Percentiles rank a stretch among this genome's conserved stretches.
phyloP scores from a whole-genome alignment of 1,140 invertebrate genomes.

The Drosophila leontia region DNA sequence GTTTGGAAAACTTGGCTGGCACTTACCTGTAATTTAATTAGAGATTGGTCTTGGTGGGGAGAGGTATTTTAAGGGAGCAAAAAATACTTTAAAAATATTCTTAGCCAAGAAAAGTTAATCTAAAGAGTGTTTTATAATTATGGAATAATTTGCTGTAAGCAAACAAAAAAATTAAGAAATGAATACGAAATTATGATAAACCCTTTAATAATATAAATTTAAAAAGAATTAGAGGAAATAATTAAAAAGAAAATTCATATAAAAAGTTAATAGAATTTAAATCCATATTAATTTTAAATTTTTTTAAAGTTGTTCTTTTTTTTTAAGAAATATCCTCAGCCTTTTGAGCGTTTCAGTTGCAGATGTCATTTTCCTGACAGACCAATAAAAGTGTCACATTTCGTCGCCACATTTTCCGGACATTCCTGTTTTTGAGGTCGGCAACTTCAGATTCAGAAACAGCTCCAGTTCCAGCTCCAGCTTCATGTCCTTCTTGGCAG shows the following conservation, averaged over 20 bases:
- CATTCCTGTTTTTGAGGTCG: slow-evolving; percentile 43
- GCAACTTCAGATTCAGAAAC: slow-evolving; percentile 13
- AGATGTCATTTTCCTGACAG: slow-evolving; percentile 45
- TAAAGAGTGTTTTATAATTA: no score
- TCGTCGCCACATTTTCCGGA: slow-evolving; percentile 62
- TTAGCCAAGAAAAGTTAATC: no score
- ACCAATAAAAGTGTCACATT: slow-evolving; percentile 78
- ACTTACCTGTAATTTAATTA: slow-evolving; percentile 30
- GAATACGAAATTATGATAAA: neutral
- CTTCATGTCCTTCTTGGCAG: neutral
- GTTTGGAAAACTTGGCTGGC: slow-evolving; percentile 29
- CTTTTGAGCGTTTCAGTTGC: slow-evolving; percentile 10
- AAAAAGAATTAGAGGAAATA: no score
- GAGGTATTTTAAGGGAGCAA: slow-evolving; percentile 1
- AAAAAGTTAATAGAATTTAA: no score
- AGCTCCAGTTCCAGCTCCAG: neutral
- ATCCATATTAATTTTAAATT: neutral
- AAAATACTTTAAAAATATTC: neutral
- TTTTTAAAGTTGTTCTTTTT: neutral
- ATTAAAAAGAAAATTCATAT: no score
- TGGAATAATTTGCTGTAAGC: neutral
- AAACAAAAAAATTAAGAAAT: no score
- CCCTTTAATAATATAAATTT: no score
- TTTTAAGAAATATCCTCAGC: slow-evolving; percentile 4
- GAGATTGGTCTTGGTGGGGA: neutral